Evolutionary conservation across 2,888 invertebrate genomes (phyloP), one percentile per base, ranked within the genome.

Genomic region (Drosophila recens): DNA sequence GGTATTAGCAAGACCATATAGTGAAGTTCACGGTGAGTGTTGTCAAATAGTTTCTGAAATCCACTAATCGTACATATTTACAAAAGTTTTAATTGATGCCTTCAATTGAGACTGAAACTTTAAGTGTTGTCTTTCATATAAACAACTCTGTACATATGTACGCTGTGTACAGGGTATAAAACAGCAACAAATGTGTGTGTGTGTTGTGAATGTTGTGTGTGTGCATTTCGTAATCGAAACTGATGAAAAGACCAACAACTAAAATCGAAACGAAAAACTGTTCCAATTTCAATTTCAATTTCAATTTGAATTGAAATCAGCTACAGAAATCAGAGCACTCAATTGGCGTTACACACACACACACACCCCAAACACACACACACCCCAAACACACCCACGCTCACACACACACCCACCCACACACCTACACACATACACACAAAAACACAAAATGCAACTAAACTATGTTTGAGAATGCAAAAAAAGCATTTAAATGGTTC

Each of bases 281-380:
- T 61, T 65, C 45, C 75, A 67, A 72, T 75, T 75, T 68, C 77
- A 76, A 66, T 80, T 77, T 73, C 73, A 54, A 77, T 77, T 80
- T 56, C 61, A 67, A 67, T 67, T 56, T 62, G 67, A 78, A 71
- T 64, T 58, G 62, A 68, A 77, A 79, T 72, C 80, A 66, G 57
- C 67, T 45, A 67, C 48, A 61, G 62, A 75, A 78, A 79, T 75
- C 71, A 68, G 67, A 67, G 74, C 77, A 58, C 59, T 71, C 67
- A 67, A 63, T 67, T 67, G 67, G 43, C 57, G 54, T 56, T 51
- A 59, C 9, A 59, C 62, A 17, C n/a, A 30, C 23, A 23, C 45
- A 17, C 42, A 43, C 43, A 11, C 40, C 10, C 11, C 23, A 15
- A 13, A 17, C 20, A 11, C 23, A 38, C n/a, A n/a, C 54, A 23